Evolutionary conservation across 2,888 invertebrate genomes (phyloP), one percentile per base, ranked within the genome.

Genomic region (Parascotia fuliginaria): DNA sequence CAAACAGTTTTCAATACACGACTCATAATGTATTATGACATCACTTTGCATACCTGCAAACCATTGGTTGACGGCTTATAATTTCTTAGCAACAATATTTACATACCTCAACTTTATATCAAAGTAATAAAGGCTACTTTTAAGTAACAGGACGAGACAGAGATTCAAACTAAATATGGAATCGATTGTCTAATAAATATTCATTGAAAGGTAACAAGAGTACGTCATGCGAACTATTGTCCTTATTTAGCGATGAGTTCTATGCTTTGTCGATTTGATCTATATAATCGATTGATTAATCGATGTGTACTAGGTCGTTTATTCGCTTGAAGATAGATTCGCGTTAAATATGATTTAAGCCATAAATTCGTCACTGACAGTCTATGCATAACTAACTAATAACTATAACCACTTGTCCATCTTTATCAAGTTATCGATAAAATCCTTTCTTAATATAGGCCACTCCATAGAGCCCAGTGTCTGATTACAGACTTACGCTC

Each of bases 1-100:
- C 16, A 55, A 34, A 32, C 34, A 19, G 49, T 37, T 53, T 58
- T 54, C 52, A 42, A 56, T 60, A 49, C 39, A 38, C 36, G 45
- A 36, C 51, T 50, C 41, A 39, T 51, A 57, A 52, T 44, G 37
- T 51, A n/a, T 50, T 55, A 71, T 65, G 65, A 70, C 67, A 58
- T 70, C 65, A 70, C 28, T 55, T 42, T 51, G 55, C 56, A 67
- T 60, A 60, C 48, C 39, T 64, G 64, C 57, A 63, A 52, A 29
- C 62, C 41, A 59, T 62, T 58, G 56, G 56, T 24, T 49, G 59
- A 56, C 44, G 59, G 54, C 52, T 52, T 56, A 50, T 50, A 55
- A 49, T 42, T 52, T 40, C 7, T 32, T 48, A 19, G 19, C 42
- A 24, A 33, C 12, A 14, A 31, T 27, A 24, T 19, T 14, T 37